Conservation (phyloP, 2,113 vertebrate genomes). For the Echinops telfairi region DNA sequence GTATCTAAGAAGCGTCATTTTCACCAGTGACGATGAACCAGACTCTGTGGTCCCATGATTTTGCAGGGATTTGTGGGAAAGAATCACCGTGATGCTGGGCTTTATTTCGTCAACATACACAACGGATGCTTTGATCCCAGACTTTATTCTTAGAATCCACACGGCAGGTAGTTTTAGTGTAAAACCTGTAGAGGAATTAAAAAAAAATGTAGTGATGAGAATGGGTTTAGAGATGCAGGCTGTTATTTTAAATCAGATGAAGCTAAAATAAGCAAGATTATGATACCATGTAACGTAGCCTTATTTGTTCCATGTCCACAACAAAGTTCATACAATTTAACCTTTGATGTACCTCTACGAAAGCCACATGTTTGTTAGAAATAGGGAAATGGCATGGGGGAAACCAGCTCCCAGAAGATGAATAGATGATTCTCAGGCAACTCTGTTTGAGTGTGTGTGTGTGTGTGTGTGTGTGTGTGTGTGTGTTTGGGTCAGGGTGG, state of each 20-base stretch:
- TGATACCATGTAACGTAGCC: slow-evolving; percentile 50
- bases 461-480: too few species aligned
- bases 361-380: slow-evolving; percentile 63
- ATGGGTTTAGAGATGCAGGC: slow-evolving; percentile 46
- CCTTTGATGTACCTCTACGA: slow-evolving; percentile 62
- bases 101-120: slow-evolving; percentile 61
- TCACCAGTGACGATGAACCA: neutral
- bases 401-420: slow-evolving; percentile 33
- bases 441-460: neutral
- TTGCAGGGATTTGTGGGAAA: slow-evolving; percentile 28
- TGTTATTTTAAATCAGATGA: slow-evolving; percentile 79
- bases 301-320: slow-evolving; percentile 76
- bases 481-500: slow-evolving; percentile 34
- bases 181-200: neutral
- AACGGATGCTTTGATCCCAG: slow-evolving; percentile 50
- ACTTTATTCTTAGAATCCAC: slow-evolving; percentile 41
- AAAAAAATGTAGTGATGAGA: neutral
- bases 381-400: slow-evolving; percentile 55
- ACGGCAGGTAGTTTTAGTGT: slow-evolving; percentile 70
- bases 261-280: slow-evolving; percentile 71
- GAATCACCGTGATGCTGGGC: slow-evolving; percentile 51
- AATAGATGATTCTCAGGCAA: slow-evolving; percentile 34
- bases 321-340: slow-evolving; percentile 66
- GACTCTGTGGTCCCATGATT: neutral
- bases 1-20: neutral